Conservation (phyloP, 2,797 vertebrate species). For the Gymnoscopelus braueri region DNA sequence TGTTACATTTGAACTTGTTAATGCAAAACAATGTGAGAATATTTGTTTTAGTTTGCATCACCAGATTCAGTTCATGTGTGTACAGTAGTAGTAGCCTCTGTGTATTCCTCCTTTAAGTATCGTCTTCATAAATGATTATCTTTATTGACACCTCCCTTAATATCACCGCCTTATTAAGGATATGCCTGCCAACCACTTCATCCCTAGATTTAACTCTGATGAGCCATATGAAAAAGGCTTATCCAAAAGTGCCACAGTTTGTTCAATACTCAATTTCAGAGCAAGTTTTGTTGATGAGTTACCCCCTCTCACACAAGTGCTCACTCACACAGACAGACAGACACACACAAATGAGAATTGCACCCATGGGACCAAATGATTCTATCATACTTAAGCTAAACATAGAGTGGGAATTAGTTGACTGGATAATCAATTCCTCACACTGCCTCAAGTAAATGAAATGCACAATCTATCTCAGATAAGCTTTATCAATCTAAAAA, state of each 20-base stretch:
- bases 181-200: slow-evolving; percentile 52
- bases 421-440: slow-evolving; percentile 80
- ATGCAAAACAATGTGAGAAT: too few species aligned
- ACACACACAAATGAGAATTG: slow-evolving; percentile 78
- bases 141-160: slow-evolving; percentile 37
- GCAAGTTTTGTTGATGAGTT: slow-evolving; percentile 74
- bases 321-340: slow-evolving; percentile 77
- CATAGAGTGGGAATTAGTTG: slow-evolving; percentile 82
- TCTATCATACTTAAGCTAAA: slow-evolving; percentile 82
- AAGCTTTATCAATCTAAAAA: slow-evolving; percentile 45
- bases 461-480: slow-evolving; percentile 61
- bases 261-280: slow-evolving; percentile 71
- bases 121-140: slow-evolving; percentile 28
- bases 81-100: background rate
- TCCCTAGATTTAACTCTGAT: slow-evolving; percentile 46
- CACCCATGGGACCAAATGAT: slow-evolving; percentile 76
- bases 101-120: slow-evolving; percentile 5
- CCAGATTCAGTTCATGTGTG: slow-evolving; percentile 5
- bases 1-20: too few species aligned
- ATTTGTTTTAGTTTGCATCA: background rate
- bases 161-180: slow-evolving; percentile 45
- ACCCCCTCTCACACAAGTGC: slow-evolving; percentile 74
- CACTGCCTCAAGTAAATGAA: slow-evolving; percentile 70
- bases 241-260: slow-evolving; percentile 66
- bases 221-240: slow-evolving; percentile 44